Conservation (phyloP, 64 coral and sea anemone genomes). For the Platygyra sinensis region DNA sequence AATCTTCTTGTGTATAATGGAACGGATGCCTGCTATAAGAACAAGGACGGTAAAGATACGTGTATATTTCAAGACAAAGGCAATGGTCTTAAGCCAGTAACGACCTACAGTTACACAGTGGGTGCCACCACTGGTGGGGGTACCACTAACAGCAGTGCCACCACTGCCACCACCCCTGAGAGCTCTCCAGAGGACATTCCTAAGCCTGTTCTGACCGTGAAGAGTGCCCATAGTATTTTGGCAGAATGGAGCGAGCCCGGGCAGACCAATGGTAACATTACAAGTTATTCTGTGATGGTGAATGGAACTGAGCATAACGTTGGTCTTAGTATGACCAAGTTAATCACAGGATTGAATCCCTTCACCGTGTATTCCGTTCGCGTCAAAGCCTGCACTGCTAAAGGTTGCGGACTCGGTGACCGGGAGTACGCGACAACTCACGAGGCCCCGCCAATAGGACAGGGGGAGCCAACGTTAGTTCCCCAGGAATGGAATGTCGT, state of each 20-base stretch:
- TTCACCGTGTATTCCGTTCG: slow-evolving; percentile 74
- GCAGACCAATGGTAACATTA: slow-evolving; percentile 84
- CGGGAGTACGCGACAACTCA: slow-evolving; percentile 47
- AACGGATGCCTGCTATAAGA: slow-evolving; percentile 64
- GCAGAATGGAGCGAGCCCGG: slow-evolving; percentile 77
- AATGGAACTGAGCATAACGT: slow-evolving; percentile 43
- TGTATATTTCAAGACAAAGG: slow-evolving; percentile 67
- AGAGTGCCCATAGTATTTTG: slow-evolving; percentile 59
- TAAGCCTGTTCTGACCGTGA: slow-evolving; percentile 54
- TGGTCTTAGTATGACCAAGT: slow-evolving; percentile 32
- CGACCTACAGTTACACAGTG: slow-evolving; percentile 73
- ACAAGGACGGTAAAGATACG: slow-evolving; percentile 34
- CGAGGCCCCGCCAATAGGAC: slow-evolving; percentile 66
- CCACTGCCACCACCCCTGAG: slow-evolving; percentile 72
- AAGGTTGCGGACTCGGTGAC: slow-evolving; percentile 81
- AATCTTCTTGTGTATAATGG: slow-evolving; percentile 75
- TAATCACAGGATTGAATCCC: slow-evolving; percentile 56
- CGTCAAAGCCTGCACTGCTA: slow-evolving; percentile 71
- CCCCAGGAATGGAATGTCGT: slow-evolving; percentile 89
- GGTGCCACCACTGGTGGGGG: slow-evolving; percentile 74
- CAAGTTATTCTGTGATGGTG: slow-evolving; percentile 69
- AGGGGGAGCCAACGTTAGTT: slow-evolving; percentile 52
- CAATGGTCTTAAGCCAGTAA: slow-evolving; percentile 65
- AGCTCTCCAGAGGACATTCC: slow-evolving; percentile 91
- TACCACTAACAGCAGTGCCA: slow-evolving; percentile 58